Base-by-base conservation (phyloP, 2,888 invertebrate species). In the Corythucha ciliata region DNA sequence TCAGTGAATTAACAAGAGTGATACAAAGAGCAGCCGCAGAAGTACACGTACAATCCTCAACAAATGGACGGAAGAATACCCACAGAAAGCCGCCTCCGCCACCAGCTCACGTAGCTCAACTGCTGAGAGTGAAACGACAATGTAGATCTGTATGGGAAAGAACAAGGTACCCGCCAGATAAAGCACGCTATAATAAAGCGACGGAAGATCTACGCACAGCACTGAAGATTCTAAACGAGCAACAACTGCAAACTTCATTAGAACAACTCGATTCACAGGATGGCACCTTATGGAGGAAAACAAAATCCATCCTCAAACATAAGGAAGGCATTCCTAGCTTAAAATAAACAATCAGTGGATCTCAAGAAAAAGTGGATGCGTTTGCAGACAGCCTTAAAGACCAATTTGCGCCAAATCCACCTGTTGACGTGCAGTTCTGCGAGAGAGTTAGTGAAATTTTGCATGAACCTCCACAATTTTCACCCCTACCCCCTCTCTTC, bases 1-100 rank as follows among this genome's bases (percentile, higher is more conserved):
- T 45, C n/a, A 32, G 32, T 22, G 20, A 18, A 12, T 16, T 45
- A 32, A 45, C 33, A 3, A 7, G 45, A 45, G 8, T 7, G 20
- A 45, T 45, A n/a, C 45, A 45, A 32, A 18, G 21, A 18, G 45
- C 45, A 18, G 45, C 45, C 8, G 16, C 18, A 3, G 21, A 32
- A 32, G 5, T 33, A 32, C 32, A 32, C 16, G 21, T 22, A 32
- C 18, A 10, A 20, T 8, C 7, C 8, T 8, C 8, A 10, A 7
- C 7, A 8, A 12, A 10, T 20, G 18, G 29, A 27, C 29, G 14
- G 8, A 10, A 20, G 29, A 44, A 44, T 21, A 25, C 24, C 10
- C 14, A 25, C 6, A 20, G 4, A 3, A 20, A 3, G 22, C 20
- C 37, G 8, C n/a, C 29, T 29, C n/a, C 29, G 10, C 10, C n/a